Evolutionary conservation across 2,113 vertebrate species (phyloP).

Genomic region (Calidris pugnax): DNA sequence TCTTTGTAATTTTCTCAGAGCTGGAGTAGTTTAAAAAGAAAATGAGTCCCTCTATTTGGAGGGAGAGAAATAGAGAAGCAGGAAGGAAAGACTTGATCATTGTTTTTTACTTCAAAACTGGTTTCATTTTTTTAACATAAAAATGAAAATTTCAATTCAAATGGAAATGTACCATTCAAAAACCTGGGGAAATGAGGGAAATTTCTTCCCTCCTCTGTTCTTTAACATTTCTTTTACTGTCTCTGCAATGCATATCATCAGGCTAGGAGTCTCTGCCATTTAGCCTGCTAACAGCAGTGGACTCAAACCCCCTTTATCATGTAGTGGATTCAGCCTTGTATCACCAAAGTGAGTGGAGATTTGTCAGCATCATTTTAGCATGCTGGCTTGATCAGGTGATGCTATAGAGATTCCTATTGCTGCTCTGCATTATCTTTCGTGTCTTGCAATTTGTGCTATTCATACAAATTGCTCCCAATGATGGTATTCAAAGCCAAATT

Average conservation of each 20-base stretch:
- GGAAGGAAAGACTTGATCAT: not conserved
- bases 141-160: not conserved
- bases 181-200: not conserved
- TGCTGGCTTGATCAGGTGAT: not conserved
- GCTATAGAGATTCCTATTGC: conserved; percentile 16
- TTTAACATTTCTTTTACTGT: not conserved
- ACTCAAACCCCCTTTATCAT: not conserved
- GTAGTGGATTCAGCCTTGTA: not conserved
- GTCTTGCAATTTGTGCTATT: conserved; percentile 43
- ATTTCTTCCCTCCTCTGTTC: not conserved
- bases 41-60: not conserved
- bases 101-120: not conserved
- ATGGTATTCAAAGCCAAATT: conserved; percentile 50
- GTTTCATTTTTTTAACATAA: not conserved
- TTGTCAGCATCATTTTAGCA: not conserved
- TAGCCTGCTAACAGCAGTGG: not conserved
- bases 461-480: conserved; percentile 14
- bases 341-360: not conserved
- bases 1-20: conserved; percentile 8
- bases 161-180: not conserved
- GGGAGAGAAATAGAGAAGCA: not conserved
- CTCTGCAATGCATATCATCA: not conserved
- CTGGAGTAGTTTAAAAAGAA: not conserved
- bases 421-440: conserved; percentile 4
- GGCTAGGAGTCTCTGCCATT: not conserved